A percentile compares a stretch with the other conserved stretches of the same genome.
phyloP scores from a whole-genome alignment of 1,140 invertebrate species.

The Drosophila pruinosa region DNA sequence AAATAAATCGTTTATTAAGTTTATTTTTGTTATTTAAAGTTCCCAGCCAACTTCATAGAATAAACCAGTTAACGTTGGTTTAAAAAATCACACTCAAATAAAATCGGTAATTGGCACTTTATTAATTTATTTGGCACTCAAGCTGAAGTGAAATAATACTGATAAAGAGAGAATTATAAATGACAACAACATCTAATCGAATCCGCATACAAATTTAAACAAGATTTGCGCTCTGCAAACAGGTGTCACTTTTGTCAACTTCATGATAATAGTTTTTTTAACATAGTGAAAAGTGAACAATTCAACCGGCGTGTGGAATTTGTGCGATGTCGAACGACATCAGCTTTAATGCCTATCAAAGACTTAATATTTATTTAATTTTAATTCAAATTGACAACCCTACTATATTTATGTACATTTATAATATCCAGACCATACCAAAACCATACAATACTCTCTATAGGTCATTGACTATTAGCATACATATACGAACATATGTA shows the following conservation, averaged over 20 bases:
- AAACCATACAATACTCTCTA: neutral
- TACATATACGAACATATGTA: neutral
- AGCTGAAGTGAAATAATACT: slow-evolving; percentile 6
- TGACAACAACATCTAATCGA: neutral
- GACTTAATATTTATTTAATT: neutral
- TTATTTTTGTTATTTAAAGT: neutral
- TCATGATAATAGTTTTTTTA: neutral
- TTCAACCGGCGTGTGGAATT: neutral
- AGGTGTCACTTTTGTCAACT: slow-evolving; percentile 5
- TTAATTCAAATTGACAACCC: neutral
- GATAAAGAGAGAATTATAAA: neutral
- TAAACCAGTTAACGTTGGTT: neutral
- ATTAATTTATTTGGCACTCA: slow-evolving; percentile 17
- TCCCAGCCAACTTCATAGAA: neutral
- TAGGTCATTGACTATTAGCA: slow-evolving; percentile 5
- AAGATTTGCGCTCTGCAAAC: neutral
- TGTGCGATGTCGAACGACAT: neutral
- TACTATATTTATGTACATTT: neutral
- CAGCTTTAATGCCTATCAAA: neutral
- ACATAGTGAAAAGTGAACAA: neutral
- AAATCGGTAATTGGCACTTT: slow-evolving; percentile 33
- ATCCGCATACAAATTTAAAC: neutral
- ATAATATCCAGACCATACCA: neutral
- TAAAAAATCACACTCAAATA: neutral
- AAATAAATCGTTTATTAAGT: neutral